A percentile compares a stretch with the other conserved stretches of the same genome.
Evolutionary conservation across 2,113 vertebrate genomes (phyloP).

Genomic region (Platichthys flesus): DNA sequence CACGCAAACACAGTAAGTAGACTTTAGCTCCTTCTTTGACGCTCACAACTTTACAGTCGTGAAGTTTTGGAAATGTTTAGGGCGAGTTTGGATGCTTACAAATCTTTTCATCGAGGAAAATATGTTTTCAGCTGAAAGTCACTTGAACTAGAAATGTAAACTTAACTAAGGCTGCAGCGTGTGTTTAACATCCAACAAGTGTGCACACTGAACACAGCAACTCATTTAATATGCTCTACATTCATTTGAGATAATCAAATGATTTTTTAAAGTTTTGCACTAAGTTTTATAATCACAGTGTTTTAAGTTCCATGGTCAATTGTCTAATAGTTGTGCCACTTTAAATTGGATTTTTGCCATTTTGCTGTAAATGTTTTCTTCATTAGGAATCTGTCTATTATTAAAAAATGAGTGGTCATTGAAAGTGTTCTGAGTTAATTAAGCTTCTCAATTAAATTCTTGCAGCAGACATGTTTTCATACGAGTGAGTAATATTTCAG

Average conservation of each 20-base stretch:
- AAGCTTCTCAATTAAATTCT: neutral
- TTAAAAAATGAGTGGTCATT: neutral
- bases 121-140: neutral
- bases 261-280: neutral
- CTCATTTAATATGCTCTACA: neutral
- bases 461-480: neutral
- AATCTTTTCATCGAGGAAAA: neutral
- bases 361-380: neutral
- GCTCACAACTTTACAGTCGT: neutral
- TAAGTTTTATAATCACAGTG: neutral
- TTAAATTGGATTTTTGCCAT: neutral
- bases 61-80: neutral
- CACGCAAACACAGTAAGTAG: conserved; percentile 62
- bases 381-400: neutral
- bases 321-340: neutral
- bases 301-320: neutral
- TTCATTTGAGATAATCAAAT: conserved; percentile 5
- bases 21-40: neutral
- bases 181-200: conserved; percentile 19
- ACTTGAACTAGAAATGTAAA: neutral
- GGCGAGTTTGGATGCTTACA: neutral
- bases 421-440: neutral
- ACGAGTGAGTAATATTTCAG: neutral
- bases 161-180: too few relatives aligned
- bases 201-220: neutral